Evolutionary conservation across 2,113 vertebrate genomes (phyloP).

Genomic region (Cyprinus carpio): DNA sequence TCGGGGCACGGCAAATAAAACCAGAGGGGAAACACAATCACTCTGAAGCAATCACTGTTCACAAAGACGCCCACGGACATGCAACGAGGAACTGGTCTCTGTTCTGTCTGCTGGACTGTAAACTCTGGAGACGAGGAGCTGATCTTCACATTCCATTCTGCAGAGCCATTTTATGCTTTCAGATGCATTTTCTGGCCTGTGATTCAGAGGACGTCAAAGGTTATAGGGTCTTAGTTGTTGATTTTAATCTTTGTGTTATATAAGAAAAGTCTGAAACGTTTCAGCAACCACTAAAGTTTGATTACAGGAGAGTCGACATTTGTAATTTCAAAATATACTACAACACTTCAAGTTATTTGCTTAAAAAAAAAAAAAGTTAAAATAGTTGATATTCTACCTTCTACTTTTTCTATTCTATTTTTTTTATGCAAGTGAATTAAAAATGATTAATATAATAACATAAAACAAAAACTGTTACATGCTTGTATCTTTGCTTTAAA

Average conservation of each 20-base stretch:
- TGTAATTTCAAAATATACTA: not conserved
- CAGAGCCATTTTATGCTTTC: not conserved
- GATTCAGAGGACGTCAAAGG: not conserved
- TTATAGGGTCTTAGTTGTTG: not conserved
- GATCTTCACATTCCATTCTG: not conserved
- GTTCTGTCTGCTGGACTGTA: constrained; percentile 23
- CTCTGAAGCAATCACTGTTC: not conserved
- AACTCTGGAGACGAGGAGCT: constrained; percentile 51
- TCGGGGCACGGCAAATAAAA: not conserved
- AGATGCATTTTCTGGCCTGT: not conserved
- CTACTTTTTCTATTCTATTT: no score
- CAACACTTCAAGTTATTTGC: not conserved
- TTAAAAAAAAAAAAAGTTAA: no score
- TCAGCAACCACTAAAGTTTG: not conserved
- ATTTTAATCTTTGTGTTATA: not conserved
- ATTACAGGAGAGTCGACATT: not conserved
- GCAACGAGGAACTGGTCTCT: not conserved
- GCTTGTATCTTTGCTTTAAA: no score
- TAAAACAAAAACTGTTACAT: no score
- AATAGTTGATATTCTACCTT: no score
- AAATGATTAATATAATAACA: no score
- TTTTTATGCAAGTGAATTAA: no score
- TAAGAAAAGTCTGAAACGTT: not conserved
- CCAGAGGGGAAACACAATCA: constrained; percentile 35
- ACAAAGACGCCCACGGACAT: not conserved